These are phyloP conservation scores for Falco columbarius DNA, from an alignment of 2,797 vertebrate genomes.

Conservation along the genomic window DNA sequence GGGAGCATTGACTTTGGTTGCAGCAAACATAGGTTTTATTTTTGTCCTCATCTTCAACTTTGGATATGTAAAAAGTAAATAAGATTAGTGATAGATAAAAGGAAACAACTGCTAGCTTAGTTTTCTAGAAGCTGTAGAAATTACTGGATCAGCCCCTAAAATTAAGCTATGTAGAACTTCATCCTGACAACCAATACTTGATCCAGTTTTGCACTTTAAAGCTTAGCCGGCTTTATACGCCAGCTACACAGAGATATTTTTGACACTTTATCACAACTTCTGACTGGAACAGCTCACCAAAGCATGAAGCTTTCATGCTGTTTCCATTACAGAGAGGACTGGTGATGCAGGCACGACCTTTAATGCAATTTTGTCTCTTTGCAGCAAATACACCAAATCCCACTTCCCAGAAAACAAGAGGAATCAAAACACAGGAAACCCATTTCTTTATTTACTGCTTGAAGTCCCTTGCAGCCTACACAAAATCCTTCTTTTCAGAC, in stretches of 20 bases:
- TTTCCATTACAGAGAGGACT: background rate
- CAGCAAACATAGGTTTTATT: background rate
- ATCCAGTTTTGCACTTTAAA: background rate
- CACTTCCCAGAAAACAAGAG: background rate
- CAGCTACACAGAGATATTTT: background rate
- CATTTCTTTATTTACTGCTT: background rate
- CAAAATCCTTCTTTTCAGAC: background rate
- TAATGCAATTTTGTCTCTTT: background rate
- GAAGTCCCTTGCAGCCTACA: background rate
- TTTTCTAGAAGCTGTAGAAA: background rate
- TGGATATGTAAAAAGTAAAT: background rate
- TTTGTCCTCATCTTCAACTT: background rate
- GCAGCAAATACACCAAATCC: background rate
- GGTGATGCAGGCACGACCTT: background rate
- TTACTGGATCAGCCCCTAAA: background rate
- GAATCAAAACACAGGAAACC: conserved; percentile 16
- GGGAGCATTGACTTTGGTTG: background rate
- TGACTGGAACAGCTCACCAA: background rate
- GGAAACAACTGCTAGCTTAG: background rate
- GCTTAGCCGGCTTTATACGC: background rate
- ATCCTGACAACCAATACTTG: background rate
- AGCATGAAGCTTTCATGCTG: background rate
- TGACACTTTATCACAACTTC: background rate
- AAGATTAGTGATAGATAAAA: background rate
- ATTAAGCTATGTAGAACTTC: background rate